Base-by-base conservation (phyloP, 2,797 vertebrate species). In the Coregonus sp. region DNA sequence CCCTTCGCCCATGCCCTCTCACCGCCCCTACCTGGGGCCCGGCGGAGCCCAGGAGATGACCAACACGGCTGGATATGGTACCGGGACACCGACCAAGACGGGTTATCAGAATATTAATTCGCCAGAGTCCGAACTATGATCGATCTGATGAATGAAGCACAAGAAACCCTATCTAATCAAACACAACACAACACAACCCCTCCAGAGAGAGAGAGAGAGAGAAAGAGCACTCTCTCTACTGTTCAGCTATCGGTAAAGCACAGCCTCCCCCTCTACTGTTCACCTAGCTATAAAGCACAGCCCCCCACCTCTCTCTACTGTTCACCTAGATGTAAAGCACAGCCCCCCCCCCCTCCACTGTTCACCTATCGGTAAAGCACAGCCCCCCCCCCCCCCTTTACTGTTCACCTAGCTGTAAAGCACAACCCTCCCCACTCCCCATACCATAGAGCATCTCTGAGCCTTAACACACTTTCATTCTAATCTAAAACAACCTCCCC, bases 11-110 rank as follows among this genome's bases (percentile, higher is more conserved):
- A 98, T 98, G 97, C 98, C 98, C 7, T 89, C 95, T 0, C 97
- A 97, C 81, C 96, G 97, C 2, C 94, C 97, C 76, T 99, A 98
- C 87, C 92, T 99, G 84, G 97, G 98, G 5, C 97, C 98, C 0
- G 97, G 97, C 0, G 95, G 94, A 88, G 94, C 94, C 0, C 97
- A 97, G 3, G 96, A 98, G 76, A 91, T 99, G 93, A 98, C 97
- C 87, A 98, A 96, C 11, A 97, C 97, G 90, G 97, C 97, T 91
- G 97, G 96, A 12, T 99, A 98, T 0, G 98, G 98, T 82, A 98
- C 97, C 1, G 94, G 96, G 78, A 98, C 52, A 12, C 51, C 51
- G 5, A 33, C 96, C 91, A 95, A 97, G 75, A 95, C 97, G 4
- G 94, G 96, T 92, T 90, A 94, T 93, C 93, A 97, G 93, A 99